Percentiles rank a stretch among this genome's conserved stretches.
Evolutionary conservation across 2,113 vertebrate species (phyloP).

Genomic region (Campylomormyrus numenius): DNA sequence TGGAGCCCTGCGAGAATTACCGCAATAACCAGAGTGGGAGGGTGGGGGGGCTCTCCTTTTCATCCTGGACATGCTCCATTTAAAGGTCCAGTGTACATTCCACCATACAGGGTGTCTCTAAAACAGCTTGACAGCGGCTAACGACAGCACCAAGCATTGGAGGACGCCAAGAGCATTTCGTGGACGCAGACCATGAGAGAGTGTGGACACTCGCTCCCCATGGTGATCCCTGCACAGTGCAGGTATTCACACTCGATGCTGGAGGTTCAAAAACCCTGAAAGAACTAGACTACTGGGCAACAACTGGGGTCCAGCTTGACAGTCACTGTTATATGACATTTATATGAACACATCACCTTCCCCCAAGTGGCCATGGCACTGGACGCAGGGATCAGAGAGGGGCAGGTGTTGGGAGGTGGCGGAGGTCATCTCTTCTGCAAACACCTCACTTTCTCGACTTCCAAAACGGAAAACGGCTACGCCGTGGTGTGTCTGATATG

Average conservation of each 20-base stretch:
- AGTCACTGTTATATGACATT: neutral
- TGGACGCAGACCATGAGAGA: neutral
- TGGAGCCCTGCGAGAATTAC: neutral
- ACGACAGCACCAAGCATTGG: neutral
- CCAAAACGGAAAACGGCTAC: neutral
- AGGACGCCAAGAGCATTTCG: neutral
- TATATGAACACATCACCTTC: neutral
- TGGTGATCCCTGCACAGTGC: neutral
- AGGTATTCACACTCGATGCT: neutral
- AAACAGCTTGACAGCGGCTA: neutral
- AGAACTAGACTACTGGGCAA: neutral
- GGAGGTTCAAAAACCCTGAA: neutral
- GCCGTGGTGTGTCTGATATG: neutral
- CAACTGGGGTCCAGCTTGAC: neutral
- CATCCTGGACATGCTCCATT: neutral
- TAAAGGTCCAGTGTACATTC: neutral
- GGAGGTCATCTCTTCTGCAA: neutral
- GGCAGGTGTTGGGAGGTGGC: neutral
- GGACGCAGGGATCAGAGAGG: neutral
- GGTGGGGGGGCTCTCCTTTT: neutral
- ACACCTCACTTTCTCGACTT: neutral
- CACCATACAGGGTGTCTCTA: neutral
- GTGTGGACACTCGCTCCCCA: neutral
- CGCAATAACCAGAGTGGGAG: neutral
- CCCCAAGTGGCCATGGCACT: neutral